These are phyloP conservation scores for Lagenorhynchus albirostris DNA, from an alignment of 2,113 vertebrate species.

Conservation along the genomic window DNA sequence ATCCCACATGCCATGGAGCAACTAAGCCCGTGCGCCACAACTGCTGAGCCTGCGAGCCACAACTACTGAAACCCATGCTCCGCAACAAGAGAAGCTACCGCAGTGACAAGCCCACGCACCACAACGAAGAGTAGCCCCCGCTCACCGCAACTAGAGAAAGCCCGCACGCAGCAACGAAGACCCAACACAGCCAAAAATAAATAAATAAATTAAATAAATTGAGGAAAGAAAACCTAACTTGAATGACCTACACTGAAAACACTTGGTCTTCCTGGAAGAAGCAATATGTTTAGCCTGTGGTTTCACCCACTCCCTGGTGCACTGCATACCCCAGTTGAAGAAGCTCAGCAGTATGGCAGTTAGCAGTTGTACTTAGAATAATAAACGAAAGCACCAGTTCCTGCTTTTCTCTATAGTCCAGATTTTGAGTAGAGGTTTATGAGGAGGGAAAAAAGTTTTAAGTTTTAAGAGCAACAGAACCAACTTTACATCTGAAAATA, in stretches of 20 bases:
- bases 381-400: background rate
- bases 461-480: background rate
- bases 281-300: background rate
- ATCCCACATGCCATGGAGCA: too few species aligned
- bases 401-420: background rate
- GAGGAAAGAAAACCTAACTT: background rate
- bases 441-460: background rate
- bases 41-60: too few species aligned
- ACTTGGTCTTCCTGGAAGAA: background rate
- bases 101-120: too few species aligned
- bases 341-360: background rate
- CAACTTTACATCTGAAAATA: constrained; percentile 18
- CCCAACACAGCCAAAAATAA: too few species aligned
- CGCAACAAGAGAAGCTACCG: too few species aligned
- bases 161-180: too few species aligned
- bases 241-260: background rate
- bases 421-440: background rate
- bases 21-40: too few species aligned
- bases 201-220: too few species aligned
- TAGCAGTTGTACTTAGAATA: background rate
- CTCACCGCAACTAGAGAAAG: too few species aligned
- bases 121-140: too few species aligned
- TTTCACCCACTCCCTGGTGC: background rate
- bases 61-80: too few species aligned
- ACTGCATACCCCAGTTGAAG: background rate